Evolutionary conservation across 1,140 invertebrate species (phyloP).

Genomic region (Psix sp.): DNA sequence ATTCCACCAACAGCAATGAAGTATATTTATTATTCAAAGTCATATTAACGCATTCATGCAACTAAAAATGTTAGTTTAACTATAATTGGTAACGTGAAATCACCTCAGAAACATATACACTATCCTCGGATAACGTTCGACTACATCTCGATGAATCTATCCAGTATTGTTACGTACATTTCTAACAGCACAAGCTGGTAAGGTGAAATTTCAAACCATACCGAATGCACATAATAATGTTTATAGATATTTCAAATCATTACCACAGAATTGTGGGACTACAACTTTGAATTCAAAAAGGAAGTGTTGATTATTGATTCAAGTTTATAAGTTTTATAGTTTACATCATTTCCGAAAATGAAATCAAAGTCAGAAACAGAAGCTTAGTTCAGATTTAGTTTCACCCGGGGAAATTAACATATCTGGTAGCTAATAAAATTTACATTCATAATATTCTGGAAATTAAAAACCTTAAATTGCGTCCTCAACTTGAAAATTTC

Average conservation of each 20-base stretch:
- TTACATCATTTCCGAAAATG: too few relatives aligned
- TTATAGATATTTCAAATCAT: too few relatives aligned
- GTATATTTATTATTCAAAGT: constrained; percentile 27
- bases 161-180: constrained; percentile 28
- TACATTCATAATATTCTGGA: constrained; percentile 32
- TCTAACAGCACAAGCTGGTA: constrained; percentile 12
- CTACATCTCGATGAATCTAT: constrained; percentile 16
- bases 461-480: constrained; percentile 27
- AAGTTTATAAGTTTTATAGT: background rate
- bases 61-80: constrained; percentile 38
- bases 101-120: constrained; percentile 25
- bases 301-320: background rate
- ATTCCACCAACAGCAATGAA: constrained; percentile 1
- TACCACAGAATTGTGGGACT: too few relatives aligned
- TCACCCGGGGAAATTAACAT: constrained; percentile 19
- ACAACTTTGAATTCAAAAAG: background rate
- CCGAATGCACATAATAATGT: too few relatives aligned
- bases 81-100: constrained; percentile 46
- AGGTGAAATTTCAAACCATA: too few relatives aligned
- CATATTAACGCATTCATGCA: constrained; percentile 23
- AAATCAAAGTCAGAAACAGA: constrained; percentile 10
- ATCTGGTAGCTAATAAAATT: constrained; percentile 37
- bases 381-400: constrained; percentile 4
- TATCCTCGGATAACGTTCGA: constrained; percentile 28
- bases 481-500: constrained; percentile 5